phyloP scores from a whole-genome alignment of 1,140 invertebrate genomes.

The Leptinotarsa lineolata region DNA sequence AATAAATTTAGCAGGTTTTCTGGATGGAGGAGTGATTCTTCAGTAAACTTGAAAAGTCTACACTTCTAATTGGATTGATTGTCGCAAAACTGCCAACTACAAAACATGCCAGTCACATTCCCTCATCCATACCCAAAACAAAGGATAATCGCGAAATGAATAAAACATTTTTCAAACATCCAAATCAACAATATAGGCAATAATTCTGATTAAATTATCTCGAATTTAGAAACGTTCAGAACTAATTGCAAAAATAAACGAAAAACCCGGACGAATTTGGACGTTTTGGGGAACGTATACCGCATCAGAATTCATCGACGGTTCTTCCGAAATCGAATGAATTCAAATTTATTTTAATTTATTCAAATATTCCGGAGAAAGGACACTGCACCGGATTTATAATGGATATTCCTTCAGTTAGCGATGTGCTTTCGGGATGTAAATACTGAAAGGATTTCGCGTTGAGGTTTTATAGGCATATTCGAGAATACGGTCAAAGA shows the following conservation, averaged over 20 bases:
- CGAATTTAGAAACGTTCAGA: background rate
- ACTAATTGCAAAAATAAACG: conserved; percentile 6
- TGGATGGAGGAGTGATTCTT: too few relatives aligned
- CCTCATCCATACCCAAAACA: background rate
- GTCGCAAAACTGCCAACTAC: too few relatives aligned
- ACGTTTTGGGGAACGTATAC: background rate
- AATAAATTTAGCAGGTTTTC: too few relatives aligned
- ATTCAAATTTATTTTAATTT: conserved; percentile 9
- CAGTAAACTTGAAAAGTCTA: too few relatives aligned
- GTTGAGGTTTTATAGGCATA: background rate
- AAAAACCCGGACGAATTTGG: background rate
- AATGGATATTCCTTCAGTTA: conserved; percentile 1
- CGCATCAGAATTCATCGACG: conserved; percentile 1
- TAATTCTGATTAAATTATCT: conserved; percentile 1
- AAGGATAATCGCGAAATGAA: background rate
- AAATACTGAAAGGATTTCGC: background rate
- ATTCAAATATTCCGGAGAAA: conserved; percentile 3
- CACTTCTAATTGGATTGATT: too few relatives aligned
- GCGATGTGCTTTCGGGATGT: background rate
- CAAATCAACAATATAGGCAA: background rate
- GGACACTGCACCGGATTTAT: background rate
- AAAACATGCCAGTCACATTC: too few relatives aligned
- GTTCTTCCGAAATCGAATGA: conserved; percentile 2
- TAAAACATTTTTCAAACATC: conserved; percentile 5
- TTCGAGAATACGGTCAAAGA: background rate